Evolutionary conservation across 2,888 invertebrate genomes (phyloP).

Genomic region (Sarcophaga caerulescens): DNA sequence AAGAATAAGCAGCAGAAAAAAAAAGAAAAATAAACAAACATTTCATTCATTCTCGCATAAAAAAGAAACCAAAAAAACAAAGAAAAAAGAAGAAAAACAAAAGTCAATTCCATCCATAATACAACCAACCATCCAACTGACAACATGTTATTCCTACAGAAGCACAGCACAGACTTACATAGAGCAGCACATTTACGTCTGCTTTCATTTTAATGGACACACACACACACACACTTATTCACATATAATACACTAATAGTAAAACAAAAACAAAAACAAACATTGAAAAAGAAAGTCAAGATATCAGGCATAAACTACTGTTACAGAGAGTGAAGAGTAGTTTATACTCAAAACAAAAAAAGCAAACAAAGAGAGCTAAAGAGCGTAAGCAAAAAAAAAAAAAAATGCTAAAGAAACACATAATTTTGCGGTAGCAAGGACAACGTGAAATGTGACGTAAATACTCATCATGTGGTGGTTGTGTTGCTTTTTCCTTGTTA

Average conservation of each 20-base stretch:
- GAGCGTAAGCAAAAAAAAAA: background rate
- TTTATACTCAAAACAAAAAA: background rate
- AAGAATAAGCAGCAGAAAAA: constrained; percentile 20
- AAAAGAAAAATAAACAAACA: constrained; percentile 42
- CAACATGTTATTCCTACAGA: constrained; percentile 1
- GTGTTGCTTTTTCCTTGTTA: constrained; percentile 12
- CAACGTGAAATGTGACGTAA: constrained; percentile 62
- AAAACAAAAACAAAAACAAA: background rate
- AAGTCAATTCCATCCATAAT: constrained; percentile 44
- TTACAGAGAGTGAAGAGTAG: constrained; percentile 6
- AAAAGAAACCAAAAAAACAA: background rate
- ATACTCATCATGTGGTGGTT: constrained; percentile 47
- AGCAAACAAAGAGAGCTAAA: background rate
- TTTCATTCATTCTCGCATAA: constrained; percentile 57
- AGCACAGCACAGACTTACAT: constrained; percentile 8
- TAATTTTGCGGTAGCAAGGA: constrained; percentile 60
- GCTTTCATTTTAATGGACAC: background rate
- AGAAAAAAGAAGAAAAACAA: constrained; percentile 34
- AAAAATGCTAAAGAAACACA: constrained; percentile 2
- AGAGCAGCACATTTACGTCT: constrained; percentile 23
- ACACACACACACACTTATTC: background rate
- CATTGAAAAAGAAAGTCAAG: background rate
- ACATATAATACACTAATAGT: background rate
- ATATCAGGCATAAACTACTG: background rate
- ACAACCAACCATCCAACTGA: background rate